Conservation (phyloP, 2,113 vertebrate genomes). For the Osmerus eperlanus region DNA sequence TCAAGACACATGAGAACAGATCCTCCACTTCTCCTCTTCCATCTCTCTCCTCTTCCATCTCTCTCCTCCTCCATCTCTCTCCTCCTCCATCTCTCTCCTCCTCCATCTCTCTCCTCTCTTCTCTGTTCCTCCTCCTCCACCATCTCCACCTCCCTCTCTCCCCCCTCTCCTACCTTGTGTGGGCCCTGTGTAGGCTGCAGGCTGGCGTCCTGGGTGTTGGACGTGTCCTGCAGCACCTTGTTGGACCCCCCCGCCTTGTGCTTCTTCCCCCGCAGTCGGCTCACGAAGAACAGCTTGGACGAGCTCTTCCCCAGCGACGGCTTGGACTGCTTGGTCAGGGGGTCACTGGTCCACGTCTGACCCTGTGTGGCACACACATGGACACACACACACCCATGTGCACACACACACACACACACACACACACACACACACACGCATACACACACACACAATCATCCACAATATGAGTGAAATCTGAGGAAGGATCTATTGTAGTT, state of each 20-base stretch:
- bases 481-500: no score
- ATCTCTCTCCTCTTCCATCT: no score
- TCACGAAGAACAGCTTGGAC: constrained; percentile 94
- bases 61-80: no score
- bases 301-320: constrained; percentile 81
- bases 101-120: no score
- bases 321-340: constrained; percentile 88
- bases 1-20: background rate
- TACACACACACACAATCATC: no score
- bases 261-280: constrained; percentile 88
- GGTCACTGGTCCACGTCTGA: constrained; percentile 89
- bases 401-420: background rate
- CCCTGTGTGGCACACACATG: constrained; percentile 70
- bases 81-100: no score
- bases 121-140: no score
- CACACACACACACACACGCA: no score
- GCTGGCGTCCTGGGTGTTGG: constrained; percentile 50
- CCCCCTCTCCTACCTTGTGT: constrained; percentile 75
- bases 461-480: no score
- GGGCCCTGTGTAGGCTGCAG: constrained; percentile 40
- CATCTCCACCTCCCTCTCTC: no score
- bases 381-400: background rate
- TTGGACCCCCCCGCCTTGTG: constrained; percentile 75
- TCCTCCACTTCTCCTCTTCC: no score
- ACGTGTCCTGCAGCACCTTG: constrained; percentile 90